Evolutionary conservation across 2,113 vertebrate genomes (phyloP).

Genomic region (Poeciliopsis retropinna): DNA sequence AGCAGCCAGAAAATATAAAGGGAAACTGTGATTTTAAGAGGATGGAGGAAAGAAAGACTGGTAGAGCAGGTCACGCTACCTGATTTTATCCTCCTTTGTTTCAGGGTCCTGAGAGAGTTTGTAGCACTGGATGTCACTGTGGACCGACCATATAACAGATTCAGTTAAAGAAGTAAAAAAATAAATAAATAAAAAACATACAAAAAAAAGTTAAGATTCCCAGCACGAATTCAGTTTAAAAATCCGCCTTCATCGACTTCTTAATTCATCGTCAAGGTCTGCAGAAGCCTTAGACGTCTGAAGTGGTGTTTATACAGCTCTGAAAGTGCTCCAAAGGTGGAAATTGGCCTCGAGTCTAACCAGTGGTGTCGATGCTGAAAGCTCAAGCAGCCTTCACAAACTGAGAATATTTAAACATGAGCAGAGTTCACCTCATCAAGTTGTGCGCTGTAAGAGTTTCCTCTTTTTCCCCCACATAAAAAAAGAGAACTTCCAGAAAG

Average conservation of each 20-base stretch:
- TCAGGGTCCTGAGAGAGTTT: slow-evolving; percentile 48
- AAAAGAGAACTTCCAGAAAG: not conserved
- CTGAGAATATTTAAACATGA: not conserved
- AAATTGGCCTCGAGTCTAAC: not conserved
- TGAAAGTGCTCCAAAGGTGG: not conserved
- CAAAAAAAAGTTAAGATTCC: not conserved
- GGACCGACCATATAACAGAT: not conserved
- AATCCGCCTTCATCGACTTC: not conserved
- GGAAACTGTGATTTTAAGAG: not conserved
- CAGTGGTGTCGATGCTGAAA: not conserved
- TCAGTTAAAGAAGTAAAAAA: too few species aligned
- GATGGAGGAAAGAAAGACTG: not conserved
- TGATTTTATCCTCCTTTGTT: slow-evolving; percentile 5
- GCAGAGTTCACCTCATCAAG: too few species aligned
- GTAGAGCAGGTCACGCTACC: slow-evolving; percentile 18
- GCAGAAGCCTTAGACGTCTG: not conserved
- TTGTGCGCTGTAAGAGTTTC: too few species aligned
- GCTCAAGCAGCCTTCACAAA: not conserved
- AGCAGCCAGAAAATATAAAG: not conserved
- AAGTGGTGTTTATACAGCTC: not conserved
- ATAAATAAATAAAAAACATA: not conserved
- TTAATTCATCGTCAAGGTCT: not conserved
- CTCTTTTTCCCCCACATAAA: not conserved
- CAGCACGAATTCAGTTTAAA: not conserved
- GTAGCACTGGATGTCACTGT: slow-evolving; percentile 47